A percentile compares a stretch with the other conserved stretches of the same genome.
phyloP scores from a whole-genome alignment of 37 sponge, comb jelly and placozoan species.

The Spongilla lacustris region DNA sequence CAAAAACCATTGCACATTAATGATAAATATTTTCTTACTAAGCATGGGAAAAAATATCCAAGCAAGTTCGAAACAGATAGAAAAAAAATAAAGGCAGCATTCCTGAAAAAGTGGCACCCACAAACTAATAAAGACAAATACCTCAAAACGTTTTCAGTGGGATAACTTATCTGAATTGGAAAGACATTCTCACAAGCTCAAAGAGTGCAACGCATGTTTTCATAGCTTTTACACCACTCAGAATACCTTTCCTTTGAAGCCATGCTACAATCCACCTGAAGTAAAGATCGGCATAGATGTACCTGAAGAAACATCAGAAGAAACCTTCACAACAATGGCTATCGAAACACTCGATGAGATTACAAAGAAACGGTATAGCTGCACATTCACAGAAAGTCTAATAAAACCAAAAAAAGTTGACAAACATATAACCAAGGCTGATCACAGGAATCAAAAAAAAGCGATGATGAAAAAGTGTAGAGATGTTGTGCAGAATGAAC shows the following conservation, averaged over 20 bases:
- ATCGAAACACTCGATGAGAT: not conserved
- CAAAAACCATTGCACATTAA: not conserved
- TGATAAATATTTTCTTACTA: not conserved
- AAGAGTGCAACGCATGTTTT: constrained; percentile 5
- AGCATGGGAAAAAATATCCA: not conserved
- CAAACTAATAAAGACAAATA: not conserved
- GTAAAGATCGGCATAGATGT: no score
- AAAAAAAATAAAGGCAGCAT: not conserved
- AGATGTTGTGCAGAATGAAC: not conserved
- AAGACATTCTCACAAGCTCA: not conserved
- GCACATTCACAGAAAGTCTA: not conserved
- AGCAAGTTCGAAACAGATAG: not conserved
- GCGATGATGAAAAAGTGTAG: not conserved
- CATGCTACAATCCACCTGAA: not conserved
- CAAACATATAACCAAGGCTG: not conserved
- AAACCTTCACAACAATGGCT: not conserved
- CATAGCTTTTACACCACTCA: not conserved
- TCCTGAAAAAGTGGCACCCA: not conserved
- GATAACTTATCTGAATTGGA: not conserved
- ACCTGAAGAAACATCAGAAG: not conserved
- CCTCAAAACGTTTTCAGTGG: not conserved
- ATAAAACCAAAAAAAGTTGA: not conserved
- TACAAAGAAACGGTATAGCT: not conserved
- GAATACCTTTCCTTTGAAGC: constrained; percentile 8
- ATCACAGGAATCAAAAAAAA: not conserved